phyloP scores from a whole-genome alignment of 2,888 invertebrate species.

The Hirtodrosophila alboralis region DNA sequence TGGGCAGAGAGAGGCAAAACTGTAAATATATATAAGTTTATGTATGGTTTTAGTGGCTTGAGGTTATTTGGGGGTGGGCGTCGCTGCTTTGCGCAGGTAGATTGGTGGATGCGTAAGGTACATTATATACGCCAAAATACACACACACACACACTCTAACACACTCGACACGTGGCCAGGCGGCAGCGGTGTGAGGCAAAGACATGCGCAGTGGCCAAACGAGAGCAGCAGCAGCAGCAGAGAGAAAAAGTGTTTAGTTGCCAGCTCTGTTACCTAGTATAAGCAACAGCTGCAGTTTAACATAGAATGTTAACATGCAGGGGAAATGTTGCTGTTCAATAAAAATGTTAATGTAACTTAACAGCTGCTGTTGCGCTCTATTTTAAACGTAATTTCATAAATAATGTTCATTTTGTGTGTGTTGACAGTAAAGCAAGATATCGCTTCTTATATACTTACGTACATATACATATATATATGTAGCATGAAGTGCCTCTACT shows the following conservation, averaged over 20 bases:
- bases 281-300: slow-evolving; percentile 8
- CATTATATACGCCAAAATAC: slow-evolving; percentile 76
- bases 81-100: slow-evolving; percentile 82
- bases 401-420: slow-evolving; percentile 28
- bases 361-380: slow-evolving; percentile 21
- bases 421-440: slow-evolving; percentile 42
- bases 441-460: slow-evolving; percentile 1
- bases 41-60: slow-evolving; percentile 44
- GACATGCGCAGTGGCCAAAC: slow-evolving; percentile 51
- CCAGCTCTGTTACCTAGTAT: slow-evolving; percentile 18
- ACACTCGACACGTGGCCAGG: slow-evolving; percentile 45
- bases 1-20: slow-evolving; percentile 35
- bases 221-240: slow-evolving; percentile 7
- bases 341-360: slow-evolving; percentile 12
- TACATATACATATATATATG: neutral
- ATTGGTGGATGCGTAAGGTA: slow-evolving; percentile 84
- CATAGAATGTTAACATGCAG: slow-evolving; percentile 20
- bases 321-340: slow-evolving; percentile 42
- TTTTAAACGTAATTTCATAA: slow-evolving; percentile 37
- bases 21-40: slow-evolving; percentile 39
- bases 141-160: slow-evolving; percentile 46
- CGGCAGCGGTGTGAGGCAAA: slow-evolving; percentile 50
- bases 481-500: neutral
- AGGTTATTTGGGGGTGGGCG: slow-evolving; percentile 43
- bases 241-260: slow-evolving; percentile 10